Base-by-base conservation (phyloP, 2,888 invertebrate genomes). In the Autographa pulchrina region DNA sequence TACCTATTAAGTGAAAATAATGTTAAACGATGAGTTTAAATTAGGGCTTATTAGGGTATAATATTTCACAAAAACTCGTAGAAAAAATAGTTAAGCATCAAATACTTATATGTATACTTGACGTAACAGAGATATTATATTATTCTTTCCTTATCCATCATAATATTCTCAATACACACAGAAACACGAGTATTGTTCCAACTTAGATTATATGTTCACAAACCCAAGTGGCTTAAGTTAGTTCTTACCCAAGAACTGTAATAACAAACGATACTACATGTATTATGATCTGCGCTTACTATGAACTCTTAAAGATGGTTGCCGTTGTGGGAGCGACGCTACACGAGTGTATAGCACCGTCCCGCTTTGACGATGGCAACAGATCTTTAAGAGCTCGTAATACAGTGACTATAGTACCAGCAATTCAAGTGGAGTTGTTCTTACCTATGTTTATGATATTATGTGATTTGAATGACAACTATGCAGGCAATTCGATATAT, bases 221-320 rank as follows among this genome's bases (percentile, higher is more conserved):
- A 67, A 61, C 41, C 32, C 62, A n/a, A 38, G 25, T 13, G 62
- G 9, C 18, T 25, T 5, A 60, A 9, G 58, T 38, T 58, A 16
- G 41, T 54, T 31, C 13, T 2, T 6, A 43, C 13, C 61, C 48
- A 54, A 38, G 38, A 9, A 14, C 5, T 18, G 48, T 16, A 73
- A 63, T 75, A 77, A 69, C 13, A 64, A 61, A 58, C 32, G 25
- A 52, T 68, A 68, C 65, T 43, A 43, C 43, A 54, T 16, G 62
- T 31, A 48, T 62, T 65, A 61, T 25, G 63, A 11, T 62, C 20
- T 16, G 59, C 58, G 63, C 59, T 7, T 14, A 65, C 41, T 35
- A 11, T 25, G 25, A 25, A 25, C 25, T 3, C 25, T 3, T 35
- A 67, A 58, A 52, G 62, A 25, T 32, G 20, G 69, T 63, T n/a